These are phyloP conservation scores for Nomada hirtipes DNA, from an alignment of 2,888 invertebrate species.

Conservation along the genomic window DNA sequence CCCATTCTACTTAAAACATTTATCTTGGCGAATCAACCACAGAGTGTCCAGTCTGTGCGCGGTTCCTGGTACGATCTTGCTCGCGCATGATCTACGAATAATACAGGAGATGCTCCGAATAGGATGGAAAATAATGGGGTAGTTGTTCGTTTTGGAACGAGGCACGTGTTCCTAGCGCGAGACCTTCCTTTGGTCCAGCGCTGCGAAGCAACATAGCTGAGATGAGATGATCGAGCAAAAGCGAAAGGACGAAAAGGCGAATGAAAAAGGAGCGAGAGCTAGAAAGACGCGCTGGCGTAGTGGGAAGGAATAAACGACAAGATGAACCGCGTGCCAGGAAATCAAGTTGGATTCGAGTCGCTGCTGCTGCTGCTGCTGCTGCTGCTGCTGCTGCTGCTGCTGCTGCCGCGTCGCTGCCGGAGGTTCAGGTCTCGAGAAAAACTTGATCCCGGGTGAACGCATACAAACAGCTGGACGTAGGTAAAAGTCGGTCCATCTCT, in stretches of 20 bases:
- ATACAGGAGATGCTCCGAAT: too few relatives aligned
- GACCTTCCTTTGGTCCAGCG: slow-evolving; percentile 26
- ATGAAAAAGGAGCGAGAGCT: slow-evolving; percentile 16
- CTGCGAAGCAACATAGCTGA: neutral
- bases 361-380: slow-evolving; percentile 65
- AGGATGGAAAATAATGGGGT: neutral
- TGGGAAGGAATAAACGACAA: slow-evolving; percentile 71
- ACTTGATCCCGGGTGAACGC: slow-evolving; percentile 82
- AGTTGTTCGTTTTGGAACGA: slow-evolving; percentile 18
- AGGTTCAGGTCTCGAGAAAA: slow-evolving; percentile 80
- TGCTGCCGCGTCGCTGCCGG: slow-evolving; percentile 69
- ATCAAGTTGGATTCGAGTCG: slow-evolving; percentile 81
- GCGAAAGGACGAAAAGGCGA: slow-evolving; percentile 33
- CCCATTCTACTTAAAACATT: too few relatives aligned
- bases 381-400: slow-evolving; percentile 66
- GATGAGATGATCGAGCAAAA: slow-evolving; percentile 50
- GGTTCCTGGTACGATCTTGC: slow-evolving; percentile 9
- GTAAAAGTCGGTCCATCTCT: slow-evolving; percentile 65
- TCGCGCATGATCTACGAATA: neutral
- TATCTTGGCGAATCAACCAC: neutral
- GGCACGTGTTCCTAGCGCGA: slow-evolving; percentile 42
- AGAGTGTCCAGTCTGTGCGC: neutral
- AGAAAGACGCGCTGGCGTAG: slow-evolving; percentile 48
- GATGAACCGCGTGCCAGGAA: slow-evolving; percentile 82
- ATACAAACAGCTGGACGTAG: slow-evolving; percentile 70